Percentiles rank a stretch among this genome's conserved stretches.
Evolutionary conservation across 2,797 vertebrate species (phyloP).

Genomic region (Lates japonicus): DNA sequence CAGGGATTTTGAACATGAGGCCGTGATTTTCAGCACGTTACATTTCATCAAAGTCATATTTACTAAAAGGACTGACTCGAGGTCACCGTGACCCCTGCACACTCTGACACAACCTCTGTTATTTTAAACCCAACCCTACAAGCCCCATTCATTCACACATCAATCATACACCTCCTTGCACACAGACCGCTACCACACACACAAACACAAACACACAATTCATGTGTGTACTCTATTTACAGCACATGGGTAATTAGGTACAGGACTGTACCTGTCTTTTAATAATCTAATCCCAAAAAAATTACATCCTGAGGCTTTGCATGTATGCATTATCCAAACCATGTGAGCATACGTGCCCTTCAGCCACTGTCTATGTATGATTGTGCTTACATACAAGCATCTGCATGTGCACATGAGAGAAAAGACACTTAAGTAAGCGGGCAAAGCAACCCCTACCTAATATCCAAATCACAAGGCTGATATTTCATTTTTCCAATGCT

Average conservation of each 20-base stretch:
- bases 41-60: constrained; percentile 28
- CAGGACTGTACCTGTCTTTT: constrained; percentile 49
- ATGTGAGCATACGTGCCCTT: constrained; percentile 19
- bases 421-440: no score
- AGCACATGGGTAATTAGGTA: constrained; percentile 35
- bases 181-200: constrained; percentile 19
- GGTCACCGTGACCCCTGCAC: not conserved
- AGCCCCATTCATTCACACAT: constrained; percentile 53
- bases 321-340: constrained; percentile 24
- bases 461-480: no score
- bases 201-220: not conserved
- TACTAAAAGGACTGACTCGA: constrained; percentile 16
- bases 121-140: constrained; percentile 28
- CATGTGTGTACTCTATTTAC: constrained; percentile 8
- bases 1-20: constrained; percentile 33
- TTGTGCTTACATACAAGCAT: constrained; percentile 22
- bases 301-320: constrained; percentile 19
- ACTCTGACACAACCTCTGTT: constrained; percentile 4
- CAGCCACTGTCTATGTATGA: constrained; percentile 10
- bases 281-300: constrained; percentile 17
- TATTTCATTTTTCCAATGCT: not conserved
- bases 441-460: no score
- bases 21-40: not conserved
- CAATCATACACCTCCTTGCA: constrained; percentile 44
- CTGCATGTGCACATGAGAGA: constrained; percentile 8